phyloP scores from a whole-genome alignment of 2,797 vertebrate genomes.

The Australoheros facetus region DNA sequence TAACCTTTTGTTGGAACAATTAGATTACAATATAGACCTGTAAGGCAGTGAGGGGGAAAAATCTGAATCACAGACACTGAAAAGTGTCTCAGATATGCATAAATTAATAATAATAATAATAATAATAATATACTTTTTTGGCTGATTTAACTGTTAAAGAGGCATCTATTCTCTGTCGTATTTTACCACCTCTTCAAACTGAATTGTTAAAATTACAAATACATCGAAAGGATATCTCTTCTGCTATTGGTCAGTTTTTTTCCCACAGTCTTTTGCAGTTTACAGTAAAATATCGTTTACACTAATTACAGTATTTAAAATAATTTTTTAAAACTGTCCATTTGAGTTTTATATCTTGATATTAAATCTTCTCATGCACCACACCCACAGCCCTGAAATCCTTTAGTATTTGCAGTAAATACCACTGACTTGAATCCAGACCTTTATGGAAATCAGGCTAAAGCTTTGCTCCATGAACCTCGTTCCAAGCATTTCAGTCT shows the following conservation, averaged over 20 bases:
- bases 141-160: too few species aligned
- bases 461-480: neutral
- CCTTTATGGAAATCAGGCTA: neutral
- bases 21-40: too few species aligned
- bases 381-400: neutral
- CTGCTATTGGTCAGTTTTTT: neutral
- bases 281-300: accelerated
- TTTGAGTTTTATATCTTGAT: neutral
- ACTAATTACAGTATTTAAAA: neutral
- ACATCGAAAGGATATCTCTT: neutral
- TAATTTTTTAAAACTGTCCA: accelerated
- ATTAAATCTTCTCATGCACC: neutral
- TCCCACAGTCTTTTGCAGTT: neutral
- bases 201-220: too few species aligned
- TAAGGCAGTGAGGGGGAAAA: too few species aligned
- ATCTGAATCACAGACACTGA: too few species aligned
- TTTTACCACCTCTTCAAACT: too few species aligned
- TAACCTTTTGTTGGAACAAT: too few species aligned
- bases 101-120: too few species aligned
- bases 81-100: too few species aligned
- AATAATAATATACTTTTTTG: too few species aligned
- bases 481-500: neutral
- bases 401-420: neutral
- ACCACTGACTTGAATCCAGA: neutral
- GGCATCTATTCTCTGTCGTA: too few species aligned